phyloP scores from a whole-genome alignment of 2,797 vertebrate species.

The Myotis pilosus region DNA sequence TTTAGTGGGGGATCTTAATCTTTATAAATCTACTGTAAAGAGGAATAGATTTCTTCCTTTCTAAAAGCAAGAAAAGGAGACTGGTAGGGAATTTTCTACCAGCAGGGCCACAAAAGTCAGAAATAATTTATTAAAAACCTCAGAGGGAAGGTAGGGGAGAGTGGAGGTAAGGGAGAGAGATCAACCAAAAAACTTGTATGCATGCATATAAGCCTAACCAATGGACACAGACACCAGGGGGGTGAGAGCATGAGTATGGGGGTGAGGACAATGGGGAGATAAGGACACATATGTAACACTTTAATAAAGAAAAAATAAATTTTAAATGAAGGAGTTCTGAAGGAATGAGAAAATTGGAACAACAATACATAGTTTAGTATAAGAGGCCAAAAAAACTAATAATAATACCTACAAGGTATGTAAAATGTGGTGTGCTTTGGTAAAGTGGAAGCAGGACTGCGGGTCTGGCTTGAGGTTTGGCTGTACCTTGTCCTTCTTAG shows the following conservation, averaged over 20 bases:
- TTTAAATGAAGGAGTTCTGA: neutral
- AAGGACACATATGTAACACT: too few species aligned
- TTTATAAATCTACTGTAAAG: neutral
- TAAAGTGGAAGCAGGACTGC: neutral
- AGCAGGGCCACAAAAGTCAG: neutral
- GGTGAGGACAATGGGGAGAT: rapidly evolving
- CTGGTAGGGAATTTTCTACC: neutral
- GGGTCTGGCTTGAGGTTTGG: neutral
- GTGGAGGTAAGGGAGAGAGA: too few species aligned
- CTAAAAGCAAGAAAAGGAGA: neutral
- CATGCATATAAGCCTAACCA: too few species aligned
- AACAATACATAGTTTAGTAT: neutral
- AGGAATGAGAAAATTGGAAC: neutral
- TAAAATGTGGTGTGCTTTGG: neutral
- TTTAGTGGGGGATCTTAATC: neutral
- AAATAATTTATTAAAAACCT: neutral
- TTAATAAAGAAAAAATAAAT: too few species aligned
- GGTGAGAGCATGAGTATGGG: too few species aligned
- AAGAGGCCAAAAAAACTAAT: neutral
- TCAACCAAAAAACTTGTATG: too few species aligned
- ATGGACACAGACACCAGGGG: too few species aligned
- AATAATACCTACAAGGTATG: neutral
- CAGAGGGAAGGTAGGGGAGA: too few species aligned
- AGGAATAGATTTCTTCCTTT: too few species aligned
- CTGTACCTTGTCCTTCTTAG: neutral